phyloP scores from a whole-genome alignment of 2,888 invertebrate species.

The Malthinus seriepunctatus region DNA sequence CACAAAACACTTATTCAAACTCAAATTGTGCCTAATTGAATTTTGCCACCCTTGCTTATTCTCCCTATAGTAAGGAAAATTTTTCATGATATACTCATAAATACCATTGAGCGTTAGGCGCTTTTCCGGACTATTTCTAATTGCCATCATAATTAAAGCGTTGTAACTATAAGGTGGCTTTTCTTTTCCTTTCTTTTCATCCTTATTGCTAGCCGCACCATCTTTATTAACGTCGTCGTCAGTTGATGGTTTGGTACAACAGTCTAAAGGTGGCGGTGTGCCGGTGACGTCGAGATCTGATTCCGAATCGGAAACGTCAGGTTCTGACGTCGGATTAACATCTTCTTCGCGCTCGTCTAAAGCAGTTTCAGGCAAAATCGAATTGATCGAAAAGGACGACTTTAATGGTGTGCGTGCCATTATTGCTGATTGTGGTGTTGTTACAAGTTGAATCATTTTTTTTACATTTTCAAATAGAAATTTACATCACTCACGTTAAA shows the following conservation, averaged over 20 bases:
- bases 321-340: constrained; percentile 39
- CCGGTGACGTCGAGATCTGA: constrained; percentile 75
- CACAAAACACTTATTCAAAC: constrained; percentile 97
- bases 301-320: constrained; percentile 64
- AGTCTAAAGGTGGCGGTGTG: constrained; percentile 74
- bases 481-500: no score
- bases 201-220: constrained; percentile 29
- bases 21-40: constrained; percentile 95
- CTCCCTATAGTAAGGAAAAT: constrained; percentile 97
- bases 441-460: constrained; percentile 35
- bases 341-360: constrained; percentile 36
- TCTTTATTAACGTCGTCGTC: constrained; percentile 37
- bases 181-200: constrained; percentile 77
- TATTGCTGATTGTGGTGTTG: constrained; percentile 18
- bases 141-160: constrained; percentile 99
- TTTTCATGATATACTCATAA: constrained; percentile 98
- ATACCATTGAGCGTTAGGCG: constrained; percentile 93
- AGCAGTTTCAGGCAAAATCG: constrained; percentile 73
- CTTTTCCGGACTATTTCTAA: constrained; percentile 88
- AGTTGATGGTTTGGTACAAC: constrained; percentile 61
- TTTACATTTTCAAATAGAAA: no score
- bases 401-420: constrained; percentile 65
- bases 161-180: constrained; percentile 99
- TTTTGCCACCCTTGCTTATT: constrained; percentile 99
- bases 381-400: constrained; percentile 81